These are phyloP conservation scores for Luscinia luscinia DNA, from an alignment of 2,797 vertebrate genomes.

Conservation along the genomic window DNA sequence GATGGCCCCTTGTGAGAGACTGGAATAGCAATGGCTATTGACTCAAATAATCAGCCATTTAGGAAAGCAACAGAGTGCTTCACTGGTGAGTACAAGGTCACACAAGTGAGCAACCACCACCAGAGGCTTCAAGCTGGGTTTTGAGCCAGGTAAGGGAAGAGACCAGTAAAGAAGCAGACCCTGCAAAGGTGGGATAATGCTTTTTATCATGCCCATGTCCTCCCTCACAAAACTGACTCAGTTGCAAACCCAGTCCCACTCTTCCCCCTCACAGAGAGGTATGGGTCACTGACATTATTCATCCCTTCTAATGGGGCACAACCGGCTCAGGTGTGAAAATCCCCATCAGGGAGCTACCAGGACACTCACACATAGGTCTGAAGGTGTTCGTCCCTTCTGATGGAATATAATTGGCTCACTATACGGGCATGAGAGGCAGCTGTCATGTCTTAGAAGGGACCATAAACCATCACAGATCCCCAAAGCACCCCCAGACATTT, in stretches of 20 bases:
- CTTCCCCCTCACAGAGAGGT: fast-evolving
- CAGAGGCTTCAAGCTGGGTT: not conserved
- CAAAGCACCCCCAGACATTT: not conserved
- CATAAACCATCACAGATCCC: not conserved
- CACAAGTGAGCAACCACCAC: too few relatives aligned
- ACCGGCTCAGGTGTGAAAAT: not conserved
- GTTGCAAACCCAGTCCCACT: not conserved
- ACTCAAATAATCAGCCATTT: too few relatives aligned
- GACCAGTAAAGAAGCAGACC: not conserved
- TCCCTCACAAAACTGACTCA: not conserved
- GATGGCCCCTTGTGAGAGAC: not conserved
- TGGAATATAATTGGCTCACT: not conserved
- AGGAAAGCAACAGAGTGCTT: not conserved
- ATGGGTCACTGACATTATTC: not conserved
- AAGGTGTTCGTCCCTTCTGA: not conserved
- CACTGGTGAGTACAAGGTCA: not conserved
- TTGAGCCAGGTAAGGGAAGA: not conserved
- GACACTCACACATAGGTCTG: not conserved
- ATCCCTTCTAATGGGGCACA: not conserved
- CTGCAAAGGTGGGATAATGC: too few relatives aligned
- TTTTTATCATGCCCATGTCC: not conserved
- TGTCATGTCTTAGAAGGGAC: not conserved
- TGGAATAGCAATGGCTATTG: not conserved
- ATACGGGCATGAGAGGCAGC: too few relatives aligned
- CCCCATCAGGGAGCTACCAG: not conserved